Percentiles rank a stretch among this genome's conserved stretches.
phyloP scores from a whole-genome alignment of 1,140 invertebrate genomes.

The Bacillus rossius region DNA sequence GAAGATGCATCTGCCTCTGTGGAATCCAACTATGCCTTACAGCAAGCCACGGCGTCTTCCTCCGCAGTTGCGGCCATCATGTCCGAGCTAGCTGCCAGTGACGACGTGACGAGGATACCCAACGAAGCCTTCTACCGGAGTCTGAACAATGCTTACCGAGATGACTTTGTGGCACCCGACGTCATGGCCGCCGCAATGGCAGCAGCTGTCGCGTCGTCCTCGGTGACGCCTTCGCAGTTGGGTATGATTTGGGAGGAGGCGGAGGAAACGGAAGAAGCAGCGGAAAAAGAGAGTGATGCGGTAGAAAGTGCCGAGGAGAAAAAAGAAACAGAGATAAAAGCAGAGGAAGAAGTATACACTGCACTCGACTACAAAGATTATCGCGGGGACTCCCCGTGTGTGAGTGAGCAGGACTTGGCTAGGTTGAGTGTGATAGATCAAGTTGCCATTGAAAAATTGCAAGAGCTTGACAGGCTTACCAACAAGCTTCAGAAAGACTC shows the following conservation, averaged over 20 bases:
- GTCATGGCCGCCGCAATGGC: constrained; percentile 50
- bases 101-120: constrained; percentile 48
- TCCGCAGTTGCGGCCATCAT: constrained; percentile 40
- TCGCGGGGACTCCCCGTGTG: constrained; percentile 61
- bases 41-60: constrained; percentile 14
- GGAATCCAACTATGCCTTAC: neutral
- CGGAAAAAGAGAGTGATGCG: constrained; percentile 18
- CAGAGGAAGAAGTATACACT: constrained; percentile 58
- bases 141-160: constrained; percentile 79
- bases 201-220: constrained; percentile 20
- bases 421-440: constrained; percentile 69
- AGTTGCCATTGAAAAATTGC: constrained; percentile 67
- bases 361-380: constrained; percentile 75
- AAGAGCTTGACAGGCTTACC: constrained; percentile 68
- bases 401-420: constrained; percentile 71
- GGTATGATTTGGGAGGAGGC: constrained; percentile 76
- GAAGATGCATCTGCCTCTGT: constrained; percentile 9
- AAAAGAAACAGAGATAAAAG: constrained; percentile 31
- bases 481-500: constrained; percentile 72
- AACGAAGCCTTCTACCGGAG: constrained; percentile 86
- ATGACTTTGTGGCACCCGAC: constrained; percentile 56
- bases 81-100: constrained; percentile 43
- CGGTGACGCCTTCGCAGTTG: constrained; percentile 50
- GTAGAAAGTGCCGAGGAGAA: constrained; percentile 27
- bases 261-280: constrained; percentile 43